Base-by-base conservation (phyloP, 2,888 invertebrate genomes). In the Cryptocephalus primarius region DNA sequence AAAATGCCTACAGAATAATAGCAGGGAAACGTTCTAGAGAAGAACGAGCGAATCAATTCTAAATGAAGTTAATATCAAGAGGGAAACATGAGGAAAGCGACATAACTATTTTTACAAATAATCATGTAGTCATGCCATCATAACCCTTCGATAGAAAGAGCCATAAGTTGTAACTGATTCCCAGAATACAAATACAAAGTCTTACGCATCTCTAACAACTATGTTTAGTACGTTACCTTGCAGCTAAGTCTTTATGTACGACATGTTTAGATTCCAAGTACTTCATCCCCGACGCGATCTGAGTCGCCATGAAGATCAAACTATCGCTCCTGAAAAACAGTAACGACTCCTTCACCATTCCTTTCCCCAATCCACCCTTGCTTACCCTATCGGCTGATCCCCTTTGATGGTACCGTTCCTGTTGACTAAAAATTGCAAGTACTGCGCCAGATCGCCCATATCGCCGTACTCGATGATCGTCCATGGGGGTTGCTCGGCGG, bases 271-370 rank as follows among this genome's bases (percentile, higher is more conserved):
- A 80, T 72, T 88, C 87, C 60, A 88, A 73, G 66, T 85, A 88
- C 65, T 82, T 82, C 83, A 87, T 85, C 39, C 84, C 87, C 9
- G 84, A 83, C 39, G 86, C 82, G 62, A 88, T 80, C 69, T 88
- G 85, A 45, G 79, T 77, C 44, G 82, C 81, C 76, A 85, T 82
- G 68, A 78, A 83, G 53, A 85, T 75, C 56, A 85, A 72, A 63
- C 79, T 80, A 54, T 78, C 80, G 65, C 79, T 78, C 66, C 84
- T 84, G 70, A 39, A 60, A 58, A 58, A 52, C 52, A 45, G 39
- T 13, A 39, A 39, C 22, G 22, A 22, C 22, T 22, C 6, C 2
- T 4, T 6, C 2, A 4, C 22, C 22, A 22, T 6, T 4, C 22
- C 22, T 22, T 22, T 22, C 22, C 22, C 22, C 22, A 4, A 22